Conservation (phyloP, 1,140 invertebrate genomes). For the Tetramorium simillimum region DNA sequence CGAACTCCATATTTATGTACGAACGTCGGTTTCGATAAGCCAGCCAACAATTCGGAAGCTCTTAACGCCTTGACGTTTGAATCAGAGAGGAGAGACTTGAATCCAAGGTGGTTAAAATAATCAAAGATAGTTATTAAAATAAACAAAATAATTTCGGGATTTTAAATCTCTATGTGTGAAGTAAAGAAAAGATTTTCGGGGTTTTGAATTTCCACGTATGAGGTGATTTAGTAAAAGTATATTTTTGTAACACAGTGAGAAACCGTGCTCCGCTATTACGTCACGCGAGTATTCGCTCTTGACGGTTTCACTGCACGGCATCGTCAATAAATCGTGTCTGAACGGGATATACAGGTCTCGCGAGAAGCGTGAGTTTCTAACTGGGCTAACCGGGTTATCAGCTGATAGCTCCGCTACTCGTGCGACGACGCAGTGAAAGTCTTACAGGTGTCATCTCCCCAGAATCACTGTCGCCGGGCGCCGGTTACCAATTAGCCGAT, state of each 20-base stretch:
- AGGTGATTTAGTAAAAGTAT: background rate
- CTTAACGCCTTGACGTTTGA: background rate
- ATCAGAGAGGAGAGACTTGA: background rate
- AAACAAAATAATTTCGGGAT: background rate
- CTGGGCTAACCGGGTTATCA: background rate
- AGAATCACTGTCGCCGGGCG: background rate
- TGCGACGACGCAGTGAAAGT: background rate
- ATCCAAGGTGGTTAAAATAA: background rate
- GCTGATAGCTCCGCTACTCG: background rate
- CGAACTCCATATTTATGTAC: background rate
- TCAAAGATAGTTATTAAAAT: background rate
- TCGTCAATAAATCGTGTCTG: background rate
- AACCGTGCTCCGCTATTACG: background rate
- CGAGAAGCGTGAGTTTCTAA: background rate
- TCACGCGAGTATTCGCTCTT: background rate
- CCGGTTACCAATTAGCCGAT: background rate
- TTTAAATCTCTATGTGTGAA: background rate
- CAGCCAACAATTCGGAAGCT: background rate
- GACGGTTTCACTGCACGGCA: background rate
- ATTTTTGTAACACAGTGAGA: background rate
- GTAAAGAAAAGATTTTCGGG: too few species aligned
- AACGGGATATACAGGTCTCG: background rate
- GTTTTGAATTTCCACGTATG: background rate
- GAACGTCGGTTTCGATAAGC: background rate
- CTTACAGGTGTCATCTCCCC: conserved; percentile 30